phyloP scores from a whole-genome alignment of 2,888 invertebrate species.

The Heliconius aoede region DNA sequence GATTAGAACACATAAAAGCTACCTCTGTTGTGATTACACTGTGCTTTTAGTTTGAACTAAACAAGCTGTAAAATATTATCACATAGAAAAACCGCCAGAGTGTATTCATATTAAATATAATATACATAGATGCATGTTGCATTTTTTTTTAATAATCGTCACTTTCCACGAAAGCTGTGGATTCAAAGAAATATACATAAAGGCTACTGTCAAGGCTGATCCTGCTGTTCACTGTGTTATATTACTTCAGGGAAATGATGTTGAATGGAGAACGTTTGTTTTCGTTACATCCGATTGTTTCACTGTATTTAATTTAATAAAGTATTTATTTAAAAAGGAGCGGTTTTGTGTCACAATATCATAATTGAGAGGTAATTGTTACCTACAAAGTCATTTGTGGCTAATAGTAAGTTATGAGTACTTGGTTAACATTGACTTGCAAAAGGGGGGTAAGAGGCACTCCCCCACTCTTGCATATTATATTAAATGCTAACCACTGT shows the following conservation, averaged over 20 bases:
- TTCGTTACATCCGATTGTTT: not conserved
- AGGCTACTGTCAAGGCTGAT: slow-evolving; percentile 61
- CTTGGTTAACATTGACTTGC: not conserved
- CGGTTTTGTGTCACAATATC: not conserved
- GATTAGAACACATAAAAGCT: slow-evolving; percentile 36
- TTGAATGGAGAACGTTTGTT: not conserved
- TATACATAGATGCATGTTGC: slow-evolving; percentile 58
- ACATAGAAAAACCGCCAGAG: slow-evolving; percentile 54
- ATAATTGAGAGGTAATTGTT: not conserved
- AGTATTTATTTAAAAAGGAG: not conserved
- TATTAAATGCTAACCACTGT: too few relatives aligned
- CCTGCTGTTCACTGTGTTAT: slow-evolving; percentile 34
- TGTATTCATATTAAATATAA: slow-evolving; percentile 38
- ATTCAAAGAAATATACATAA: slow-evolving; percentile 39
- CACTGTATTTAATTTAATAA: not conserved
- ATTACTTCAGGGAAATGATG: slow-evolving; percentile 23
- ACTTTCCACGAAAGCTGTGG: slow-evolving; percentile 56
- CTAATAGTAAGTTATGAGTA: not conserved
- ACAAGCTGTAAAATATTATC: slow-evolving; percentile 51
- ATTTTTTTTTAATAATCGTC: slow-evolving; percentile 54
- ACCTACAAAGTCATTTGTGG: not conserved
- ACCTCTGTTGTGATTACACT: slow-evolving; percentile 50
- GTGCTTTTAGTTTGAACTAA: slow-evolving; percentile 45
- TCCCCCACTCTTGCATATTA: too few relatives aligned
- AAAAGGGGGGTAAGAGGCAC: too few relatives aligned